Conservation (phyloP, 2,797 vertebrate genomes). For the Siniperca obscura region DNA sequence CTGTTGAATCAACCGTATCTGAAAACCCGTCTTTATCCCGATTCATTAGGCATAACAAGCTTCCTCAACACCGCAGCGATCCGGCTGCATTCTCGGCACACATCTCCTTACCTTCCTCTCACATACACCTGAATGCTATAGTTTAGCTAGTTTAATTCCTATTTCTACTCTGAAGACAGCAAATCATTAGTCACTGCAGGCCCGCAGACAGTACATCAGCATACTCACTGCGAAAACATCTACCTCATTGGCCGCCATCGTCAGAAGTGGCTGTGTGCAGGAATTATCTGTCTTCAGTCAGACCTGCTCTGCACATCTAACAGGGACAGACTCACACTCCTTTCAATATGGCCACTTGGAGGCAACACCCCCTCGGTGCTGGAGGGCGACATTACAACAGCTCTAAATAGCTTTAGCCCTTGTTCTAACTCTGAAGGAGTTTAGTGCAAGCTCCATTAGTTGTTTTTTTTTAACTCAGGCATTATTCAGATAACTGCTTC, state of each 20-base stretch:
- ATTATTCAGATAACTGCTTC: neutral
- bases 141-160: neutral
- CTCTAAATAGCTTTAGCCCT: neutral
- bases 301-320: constrained; percentile 67
- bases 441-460: neutral
- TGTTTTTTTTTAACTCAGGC: too few relatives aligned
- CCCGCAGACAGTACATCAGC: constrained; percentile 5
- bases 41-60: constrained; percentile 26
- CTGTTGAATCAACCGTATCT: neutral
- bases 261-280: constrained; percentile 59
- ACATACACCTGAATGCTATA: constrained; percentile 29
- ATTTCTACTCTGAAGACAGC: neutral
- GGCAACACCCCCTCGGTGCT: constrained; percentile 87
- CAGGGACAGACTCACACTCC: constrained; percentile 75
- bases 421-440: neutral
- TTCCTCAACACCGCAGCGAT: constrained; percentile 12
- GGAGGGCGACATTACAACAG: constrained; percentile 73
- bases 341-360: constrained; percentile 91
- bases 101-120: neutral
- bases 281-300: constrained; percentile 43
- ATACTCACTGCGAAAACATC: constrained; percentile 82
- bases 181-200: constrained; percentile 10
- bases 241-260: constrained; percentile 84
- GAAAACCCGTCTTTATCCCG: constrained; percentile 19
- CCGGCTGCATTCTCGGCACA: constrained; percentile 31